Percentiles rank a stretch among this genome's conserved stretches.
Evolutionary conservation across 2,797 vertebrate species (phyloP).

Genomic region (Aulostomus chinensis): DNA sequence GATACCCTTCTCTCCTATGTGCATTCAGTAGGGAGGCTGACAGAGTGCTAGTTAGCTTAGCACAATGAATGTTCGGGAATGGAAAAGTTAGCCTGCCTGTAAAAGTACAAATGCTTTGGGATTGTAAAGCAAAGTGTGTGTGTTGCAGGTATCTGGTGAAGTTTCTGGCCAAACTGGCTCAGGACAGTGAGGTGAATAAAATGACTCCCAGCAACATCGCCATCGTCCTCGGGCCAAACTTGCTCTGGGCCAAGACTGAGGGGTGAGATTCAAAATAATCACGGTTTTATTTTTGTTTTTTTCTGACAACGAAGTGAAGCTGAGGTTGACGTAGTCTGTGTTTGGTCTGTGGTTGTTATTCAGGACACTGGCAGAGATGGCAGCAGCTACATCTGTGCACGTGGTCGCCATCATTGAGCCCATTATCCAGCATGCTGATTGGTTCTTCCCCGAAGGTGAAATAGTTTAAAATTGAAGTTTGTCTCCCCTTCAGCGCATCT

Average conservation of each 20-base stretch:
- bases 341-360: no score
- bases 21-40: no score
- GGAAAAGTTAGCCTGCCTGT: no score
- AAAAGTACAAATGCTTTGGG: no score
- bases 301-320: neutral
- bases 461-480: no score
- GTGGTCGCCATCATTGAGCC: slow-evolving; percentile 95
- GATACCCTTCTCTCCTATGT: no score
- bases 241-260: slow-evolving; percentile 94
- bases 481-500: no score
- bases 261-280: no score
- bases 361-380: slow-evolving; percentile 95
- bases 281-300: neutral
- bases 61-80: no score
- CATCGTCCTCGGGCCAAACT: slow-evolving; percentile 95
- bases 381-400: slow-evolving; percentile 94
- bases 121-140: neutral
- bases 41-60: no score
- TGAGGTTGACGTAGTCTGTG: neutral
- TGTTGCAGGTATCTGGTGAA: slow-evolving; percentile 94
- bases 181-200: slow-evolving; percentile 94
- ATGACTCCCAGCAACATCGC: slow-evolving; percentile 97
- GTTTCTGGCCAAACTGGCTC: slow-evolving; percentile 93
- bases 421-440: slow-evolving; percentile 94
- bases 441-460: slow-evolving; percentile 97